Evolutionary conservation across 2,888 invertebrate species (phyloP), one percentile per base, ranked within the genome.

Genomic region (Mongoloraphidia duomilia): DNA sequence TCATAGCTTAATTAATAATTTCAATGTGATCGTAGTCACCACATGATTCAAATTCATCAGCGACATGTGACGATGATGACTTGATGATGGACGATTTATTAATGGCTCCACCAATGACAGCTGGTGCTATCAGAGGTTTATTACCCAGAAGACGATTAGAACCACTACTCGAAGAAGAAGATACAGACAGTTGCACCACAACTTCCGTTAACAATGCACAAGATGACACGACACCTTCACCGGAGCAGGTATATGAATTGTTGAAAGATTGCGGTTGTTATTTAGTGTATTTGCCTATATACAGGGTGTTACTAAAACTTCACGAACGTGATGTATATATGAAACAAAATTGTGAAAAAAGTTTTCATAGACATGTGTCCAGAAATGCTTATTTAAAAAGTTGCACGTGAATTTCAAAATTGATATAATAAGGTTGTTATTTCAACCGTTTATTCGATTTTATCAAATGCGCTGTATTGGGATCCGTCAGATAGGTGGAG

Each of bases 101-200:
- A 41, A 82, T 84, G 82, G 81, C 83, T 9, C 83, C 83, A 1
- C 83, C 83, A 1, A 80, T 84, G 60, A 79, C 81, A n/a, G 81
- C 82, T 55, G 80, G 82, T 41, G 77, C 77, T 1, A 70, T 83
- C 47, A 70, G 84, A 55, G 84, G 84, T 36, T 66, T 85, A 37
- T 65, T 84, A 53, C 83, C 84, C 53, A 76, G 85, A 65, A 73
- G 85, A 67, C 77, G 87, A 57, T 68, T 89, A 61, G 89, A 89
- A 64, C 88, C 89, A 45, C 73, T 89, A 8, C 77, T 85, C 55
- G 88, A 89, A 67, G 89, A 89, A 68, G 88, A 89, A 57, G 79
- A 76, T 52, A 84, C 84, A 14, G 82, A 82, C 60, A 80, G 79
- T 57, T 74, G 71, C 52, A 71, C 73, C 53, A 63, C 67, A 2